phyloP scores from a whole-genome alignment of 2,113 vertebrate species.

The Hippocampus guttulatus region DNA sequence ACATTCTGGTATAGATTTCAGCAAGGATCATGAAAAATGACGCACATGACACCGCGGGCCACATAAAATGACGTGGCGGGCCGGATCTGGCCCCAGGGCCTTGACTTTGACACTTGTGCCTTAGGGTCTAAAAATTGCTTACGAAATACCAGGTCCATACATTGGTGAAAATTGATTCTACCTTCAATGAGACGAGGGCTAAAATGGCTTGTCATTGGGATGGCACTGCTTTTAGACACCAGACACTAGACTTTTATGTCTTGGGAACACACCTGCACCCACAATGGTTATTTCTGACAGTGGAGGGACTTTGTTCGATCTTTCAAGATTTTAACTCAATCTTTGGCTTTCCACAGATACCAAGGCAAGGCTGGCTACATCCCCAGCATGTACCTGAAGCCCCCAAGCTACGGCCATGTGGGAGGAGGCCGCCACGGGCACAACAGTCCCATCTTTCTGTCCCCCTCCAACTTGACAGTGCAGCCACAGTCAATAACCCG shows the following conservation, averaged over 20 bases:
- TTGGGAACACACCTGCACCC: not conserved
- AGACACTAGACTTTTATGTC: not conserved
- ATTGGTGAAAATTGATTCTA: not conserved
- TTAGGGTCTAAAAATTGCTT: not conserved
- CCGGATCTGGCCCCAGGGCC: no score
- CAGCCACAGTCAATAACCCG: slow-evolving; percentile 37
- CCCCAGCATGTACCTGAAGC: slow-evolving; percentile 78
- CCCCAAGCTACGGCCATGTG: slow-evolving; percentile 65
- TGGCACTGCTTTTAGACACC: no score
- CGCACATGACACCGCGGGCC: no score
- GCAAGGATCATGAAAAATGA: no score
- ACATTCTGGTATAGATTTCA: no score
- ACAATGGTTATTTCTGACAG: not conserved
- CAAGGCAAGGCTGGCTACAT: slow-evolving; percentile 71
- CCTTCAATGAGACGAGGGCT: no score
- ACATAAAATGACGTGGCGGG: no score
- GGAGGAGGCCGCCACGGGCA: not conserved
- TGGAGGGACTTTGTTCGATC: not conserved
- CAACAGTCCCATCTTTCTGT: not conserved
- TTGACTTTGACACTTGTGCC: not conserved
- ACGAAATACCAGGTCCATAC: not conserved
- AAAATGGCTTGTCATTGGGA: no score
- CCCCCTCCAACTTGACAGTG: not conserved
- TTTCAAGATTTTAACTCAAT: not conserved
- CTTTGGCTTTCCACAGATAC: slow-evolving; percentile 66